Percentiles rank a stretch among this genome's conserved stretches.
Evolutionary conservation across 2,888 invertebrate genomes (phyloP).

Genomic region (Tridacna crocea): DNA sequence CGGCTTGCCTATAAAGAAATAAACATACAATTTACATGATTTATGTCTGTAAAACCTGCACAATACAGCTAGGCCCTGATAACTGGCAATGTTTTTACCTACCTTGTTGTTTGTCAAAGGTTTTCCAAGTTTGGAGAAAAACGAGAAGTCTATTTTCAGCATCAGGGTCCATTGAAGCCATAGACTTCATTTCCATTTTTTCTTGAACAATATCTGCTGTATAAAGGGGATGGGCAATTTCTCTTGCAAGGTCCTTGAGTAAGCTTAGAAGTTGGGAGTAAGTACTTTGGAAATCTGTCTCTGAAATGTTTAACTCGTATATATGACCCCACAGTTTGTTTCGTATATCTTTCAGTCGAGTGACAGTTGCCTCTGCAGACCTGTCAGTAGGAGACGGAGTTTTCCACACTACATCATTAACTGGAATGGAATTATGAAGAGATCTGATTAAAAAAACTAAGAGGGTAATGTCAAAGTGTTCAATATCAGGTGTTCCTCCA

Average conservation of each 20-base stretch:
- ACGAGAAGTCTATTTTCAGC: constrained; percentile 4
- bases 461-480: constrained; percentile 9
- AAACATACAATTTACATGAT: too few species aligned
- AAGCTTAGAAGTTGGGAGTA: background rate
- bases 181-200: background rate
- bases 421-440: background rate
- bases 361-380: constrained; percentile 12
- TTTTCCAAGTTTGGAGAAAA: constrained; percentile 1
- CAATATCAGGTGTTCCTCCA: background rate
- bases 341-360: constrained; percentile 2
- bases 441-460: constrained; percentile 4
- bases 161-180: constrained; percentile 1
- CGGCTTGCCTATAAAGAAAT: too few species aligned
- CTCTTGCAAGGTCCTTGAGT: background rate
- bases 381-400: constrained; percentile 1
- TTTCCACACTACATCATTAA: constrained; percentile 11
- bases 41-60: too few species aligned
- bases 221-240: background rate
- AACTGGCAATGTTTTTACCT: background rate
- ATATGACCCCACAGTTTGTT: constrained; percentile 8
- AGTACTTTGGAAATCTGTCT: background rate
- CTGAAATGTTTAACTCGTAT: constrained; percentile 5
- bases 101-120: constrained; percentile 9
- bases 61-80: too few species aligned
- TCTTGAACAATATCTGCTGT: background rate